Base-by-base conservation (phyloP, 2,113 vertebrate genomes). In the Tragelaphus buxtoni region DNA sequence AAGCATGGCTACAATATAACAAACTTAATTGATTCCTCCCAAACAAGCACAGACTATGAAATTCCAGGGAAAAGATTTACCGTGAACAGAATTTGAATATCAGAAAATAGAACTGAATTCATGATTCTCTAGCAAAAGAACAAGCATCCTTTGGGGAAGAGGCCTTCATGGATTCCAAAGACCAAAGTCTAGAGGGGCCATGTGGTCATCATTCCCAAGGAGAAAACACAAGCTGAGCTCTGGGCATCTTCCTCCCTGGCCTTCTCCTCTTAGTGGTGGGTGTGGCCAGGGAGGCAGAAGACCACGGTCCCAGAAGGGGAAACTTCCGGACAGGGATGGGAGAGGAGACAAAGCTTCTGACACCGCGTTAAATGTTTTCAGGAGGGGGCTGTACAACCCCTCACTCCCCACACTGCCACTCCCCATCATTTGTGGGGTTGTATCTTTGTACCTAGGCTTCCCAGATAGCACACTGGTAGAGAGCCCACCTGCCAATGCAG, bases 211-310 rank as follows among this genome's bases (percentile, higher is more conserved):
- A 11, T 28, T n/a, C 56, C 60, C 55, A 4, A 0, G 7, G 3
- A 11, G 81, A 8, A 12, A 11, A 12, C 0, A 2, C 1, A 9
- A 26, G 26, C 60, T 20, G 80, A 10, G n/a, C 10, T 74, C 32
- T 2, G 0, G 4, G 1, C 1, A 0, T 1, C n/a, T 20, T 17
- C 5, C 26, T 17, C 1, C 39, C 10, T 4, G 1, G 20, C 53
- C n/a, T 53, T 9, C 9, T 39, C 28, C 69, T 32, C 9, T 13
- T 9, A 7, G 20, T 3, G 16, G 76, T 14, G 65, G 13, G 14
- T 2, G 5, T 11, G 26, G 10, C 47, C 47, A 9, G n/a, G 22
- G 45, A 49, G 14, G 3, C n/a, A 1, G 76, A 42, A 7, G n/a
- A 30, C 28, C 1, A 2, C 11, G 72, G 14, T 28, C 22, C 17